phyloP scores from a whole-genome alignment of 2,113 vertebrate species.

The Odontesthes bonariensis region DNA sequence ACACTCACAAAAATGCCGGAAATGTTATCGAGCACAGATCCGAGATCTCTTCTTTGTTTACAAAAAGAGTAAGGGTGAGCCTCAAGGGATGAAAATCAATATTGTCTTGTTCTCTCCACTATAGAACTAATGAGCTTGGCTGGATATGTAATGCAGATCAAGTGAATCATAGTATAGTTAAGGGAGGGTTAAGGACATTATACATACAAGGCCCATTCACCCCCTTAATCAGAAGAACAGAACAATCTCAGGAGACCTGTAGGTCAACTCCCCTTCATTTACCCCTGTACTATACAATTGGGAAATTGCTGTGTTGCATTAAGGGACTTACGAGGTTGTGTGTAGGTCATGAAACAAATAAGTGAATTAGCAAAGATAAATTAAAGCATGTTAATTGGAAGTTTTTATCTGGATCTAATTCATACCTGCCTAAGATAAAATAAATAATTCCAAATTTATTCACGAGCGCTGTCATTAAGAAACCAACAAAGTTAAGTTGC shows the following conservation, averaged over 20 bases:
- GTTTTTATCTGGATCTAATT: constrained; percentile 6
- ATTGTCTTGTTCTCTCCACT: constrained; percentile 30
- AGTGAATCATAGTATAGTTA: constrained; percentile 58
- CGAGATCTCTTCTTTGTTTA: constrained; percentile 31
- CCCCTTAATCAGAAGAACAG: constrained; percentile 33
- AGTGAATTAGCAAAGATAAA: constrained; percentile 25
- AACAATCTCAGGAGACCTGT: constrained; percentile 32
- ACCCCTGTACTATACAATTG: constrained; percentile 4
- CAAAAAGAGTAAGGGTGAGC: constrained; percentile 15
- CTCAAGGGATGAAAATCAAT: constrained; percentile 60
- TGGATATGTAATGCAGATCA: constrained; percentile 37
- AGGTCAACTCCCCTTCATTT: constrained; percentile 39
- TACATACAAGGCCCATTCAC: constrained; percentile 23
- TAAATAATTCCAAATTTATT: background rate
- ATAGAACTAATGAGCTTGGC: constrained; percentile 26
- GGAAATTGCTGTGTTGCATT: background rate
- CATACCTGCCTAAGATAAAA: background rate
- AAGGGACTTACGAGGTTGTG: constrained; percentile 21
- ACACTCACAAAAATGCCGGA: constrained; percentile 7
- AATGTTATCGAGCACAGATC: background rate
- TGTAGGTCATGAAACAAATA: constrained; percentile 32
- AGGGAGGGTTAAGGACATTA: constrained; percentile 22
- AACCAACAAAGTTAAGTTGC: too few relatives aligned
- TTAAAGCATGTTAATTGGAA: constrained; percentile 1
- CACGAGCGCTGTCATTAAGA: too few relatives aligned